Evolutionary conservation across 2,113 vertebrate species (phyloP), one percentile per base, ranked within the genome.

Genomic region (Caranx melampygus): DNA sequence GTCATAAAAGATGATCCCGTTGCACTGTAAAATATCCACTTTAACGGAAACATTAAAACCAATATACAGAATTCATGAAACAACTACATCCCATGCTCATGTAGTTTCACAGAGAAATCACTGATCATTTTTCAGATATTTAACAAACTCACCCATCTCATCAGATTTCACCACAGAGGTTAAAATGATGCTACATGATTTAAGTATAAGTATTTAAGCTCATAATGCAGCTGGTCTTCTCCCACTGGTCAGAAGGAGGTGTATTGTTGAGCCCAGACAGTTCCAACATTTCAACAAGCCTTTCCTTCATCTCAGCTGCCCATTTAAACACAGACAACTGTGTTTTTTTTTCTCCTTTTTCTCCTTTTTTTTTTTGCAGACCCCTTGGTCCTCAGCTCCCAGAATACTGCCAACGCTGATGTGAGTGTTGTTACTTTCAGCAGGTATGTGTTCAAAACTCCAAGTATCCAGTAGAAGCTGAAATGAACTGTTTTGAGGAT

Each of bases 21-120:
- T 31, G 9, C 34, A 21, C 31, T 20, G 57, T 69, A 76, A 85
- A 76, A 76, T 42, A 85, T 69, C 42, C 7, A 34, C 52, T 79
- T 75, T n/a, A 63, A 75, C 47, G 61, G 62, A 79, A n/a, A 33
- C 62, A 65, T 69, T 69, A 34, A 55, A 26, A 42, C 13, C 5
- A 44, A 68, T 60, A 49, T 12, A n/a, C 52, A 47, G 8, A 12
- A 49, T 87, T 72, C 18, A 74, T 70, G 26, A 71, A 2, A 20
- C 33, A n/a, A 11, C 21, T 13, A 14, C 26, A 31, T 47, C 1
- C n/a, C 18, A 26, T 4, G 5, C 57, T 3, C 34, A 8, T 49
- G 35, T 5, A 26, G 11, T 18, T 47, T 66, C 15, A 34, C 44
- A 11, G 10, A 11, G 7, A 66, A 66, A 12, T 66, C 14, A 42